phyloP scores from a whole-genome alignment of 1,140 invertebrate genomes.

The Phymastichus coffea region DNA sequence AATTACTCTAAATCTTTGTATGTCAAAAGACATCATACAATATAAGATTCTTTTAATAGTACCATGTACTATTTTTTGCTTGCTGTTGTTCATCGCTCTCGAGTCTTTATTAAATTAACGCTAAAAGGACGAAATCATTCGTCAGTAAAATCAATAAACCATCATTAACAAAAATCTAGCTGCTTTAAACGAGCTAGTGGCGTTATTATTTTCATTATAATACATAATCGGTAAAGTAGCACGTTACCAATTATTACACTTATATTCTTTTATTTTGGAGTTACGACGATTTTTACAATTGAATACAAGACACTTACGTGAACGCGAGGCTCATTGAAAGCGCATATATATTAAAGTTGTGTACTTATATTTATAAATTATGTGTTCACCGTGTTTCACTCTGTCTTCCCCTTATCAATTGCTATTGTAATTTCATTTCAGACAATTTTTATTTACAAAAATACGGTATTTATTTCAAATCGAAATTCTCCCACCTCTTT shows the following conservation, averaged over 20 bases:
- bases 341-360: neutral
- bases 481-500: no score
- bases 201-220: neutral
- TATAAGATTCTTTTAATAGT: no score
- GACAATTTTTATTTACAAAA: slow-evolving; percentile 33
- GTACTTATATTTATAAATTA: neutral
- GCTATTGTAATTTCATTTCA: neutral
- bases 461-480: slow-evolving; percentile 34
- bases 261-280: neutral
- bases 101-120: no score
- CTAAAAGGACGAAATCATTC: no score
- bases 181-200: neutral
- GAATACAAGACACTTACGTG: slow-evolving; percentile 15
- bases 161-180: no score
- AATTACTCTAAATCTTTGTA: no score
- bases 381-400: no score
- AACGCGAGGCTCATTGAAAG: slow-evolving; percentile 13
- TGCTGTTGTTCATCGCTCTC: no score
- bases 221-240: neutral
- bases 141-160: no score
- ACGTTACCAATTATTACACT: neutral
- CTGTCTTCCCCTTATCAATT: neutral
- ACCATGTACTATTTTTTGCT: no score
- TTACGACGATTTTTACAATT: slow-evolving; percentile 1
- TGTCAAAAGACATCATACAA: no score